Conservation (phyloP, 1,140 invertebrate species). For the Archegozetes longisetosus region DNA sequence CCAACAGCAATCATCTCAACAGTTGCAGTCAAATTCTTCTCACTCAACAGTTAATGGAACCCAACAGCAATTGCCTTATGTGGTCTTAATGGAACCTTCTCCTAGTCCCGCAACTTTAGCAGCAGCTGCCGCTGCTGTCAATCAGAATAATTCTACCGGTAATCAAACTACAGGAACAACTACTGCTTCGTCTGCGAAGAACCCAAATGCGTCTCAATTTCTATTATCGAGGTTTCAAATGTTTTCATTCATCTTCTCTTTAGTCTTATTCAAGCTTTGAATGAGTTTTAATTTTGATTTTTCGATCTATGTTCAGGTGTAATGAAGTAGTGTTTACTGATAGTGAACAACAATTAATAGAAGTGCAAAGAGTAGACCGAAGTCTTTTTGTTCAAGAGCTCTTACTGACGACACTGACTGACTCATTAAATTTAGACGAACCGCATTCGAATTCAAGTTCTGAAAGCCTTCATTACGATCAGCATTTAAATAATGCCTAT, state of each 20-base stretch:
- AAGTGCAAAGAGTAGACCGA: slow-evolving; percentile 43
- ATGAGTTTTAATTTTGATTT: background rate
- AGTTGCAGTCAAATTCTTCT: background rate
- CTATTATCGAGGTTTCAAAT: slow-evolving; percentile 16
- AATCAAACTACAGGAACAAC: background rate
- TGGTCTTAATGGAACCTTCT: slow-evolving; percentile 10
- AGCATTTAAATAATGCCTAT: background rate
- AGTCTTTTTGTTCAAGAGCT: slow-evolving; percentile 52
- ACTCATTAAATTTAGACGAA: slow-evolving; percentile 19
- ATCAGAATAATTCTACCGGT: background rate
- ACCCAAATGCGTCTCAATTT: slow-evolving; percentile 1
- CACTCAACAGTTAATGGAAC: background rate
- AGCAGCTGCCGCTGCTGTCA: background rate
- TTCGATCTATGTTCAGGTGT: slow-evolving; percentile 32
- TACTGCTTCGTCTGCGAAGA: background rate
- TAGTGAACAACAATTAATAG: slow-evolving; percentile 36
- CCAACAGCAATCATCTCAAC: background rate
- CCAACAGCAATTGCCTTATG: slow-evolving; percentile 9
- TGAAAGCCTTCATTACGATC: background rate
- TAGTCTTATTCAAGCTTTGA: too few species aligned
- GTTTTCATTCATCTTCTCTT: background rate
- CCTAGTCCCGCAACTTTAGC: background rate
- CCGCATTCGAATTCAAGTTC: background rate
- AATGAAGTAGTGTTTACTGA: slow-evolving; percentile 40
- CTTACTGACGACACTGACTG: slow-evolving; percentile 42